Base-by-base conservation (phyloP, 2,113 vertebrate species). In the Scatophagus argus region DNA sequence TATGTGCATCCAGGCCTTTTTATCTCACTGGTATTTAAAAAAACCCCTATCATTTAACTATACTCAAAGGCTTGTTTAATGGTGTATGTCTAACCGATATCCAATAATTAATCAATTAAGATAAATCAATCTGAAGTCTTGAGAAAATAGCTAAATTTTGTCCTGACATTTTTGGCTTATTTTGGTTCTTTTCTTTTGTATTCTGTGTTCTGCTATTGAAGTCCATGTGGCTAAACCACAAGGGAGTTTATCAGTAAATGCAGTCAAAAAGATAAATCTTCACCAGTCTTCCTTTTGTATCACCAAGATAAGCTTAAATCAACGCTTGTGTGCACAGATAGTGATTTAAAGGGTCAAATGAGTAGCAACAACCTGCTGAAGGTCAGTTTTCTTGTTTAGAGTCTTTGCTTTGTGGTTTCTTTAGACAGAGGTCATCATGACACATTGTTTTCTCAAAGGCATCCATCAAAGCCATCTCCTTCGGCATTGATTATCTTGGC, bases 391-490 rank as follows among this genome's bases (percentile, higher is more conserved):
- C 66, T 60, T 81, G 79, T 87, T 88, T 89, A 81, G 82, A 61
- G 63, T 88, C 77, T 79, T 81, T 88, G 77, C 88, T 85, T 76
- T 84, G 85, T 79, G 85, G 60, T 74, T 82, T 78, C 74, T 84
- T 87, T 69, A 77, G 85, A 84, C 81, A 89, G 91, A 90, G 89
- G 90, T 89, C 90, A 27, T 87, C 84, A 84, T 70, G 58, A 83
- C 89, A 88, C 84, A 88, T 85, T 92, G 92, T 92, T 93, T 89
- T 91, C 86, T 92, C 91, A 89, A 87, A 94, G 90, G 84, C 91
- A 91, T 93, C 92, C 86, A 93, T 93, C 91, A 94, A 91, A 94
- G 91, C 79, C 89, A 92, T 89, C 87, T 92, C 88, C 81, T 84
- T 79, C 87, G 90, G 86, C 92, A 94, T 92, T 92, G 92, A 94